Percentiles rank a stretch among this genome's conserved stretches.
Evolutionary conservation across 2,797 vertebrate species (phyloP).

Genomic region (Sebastes diaconus): DNA sequence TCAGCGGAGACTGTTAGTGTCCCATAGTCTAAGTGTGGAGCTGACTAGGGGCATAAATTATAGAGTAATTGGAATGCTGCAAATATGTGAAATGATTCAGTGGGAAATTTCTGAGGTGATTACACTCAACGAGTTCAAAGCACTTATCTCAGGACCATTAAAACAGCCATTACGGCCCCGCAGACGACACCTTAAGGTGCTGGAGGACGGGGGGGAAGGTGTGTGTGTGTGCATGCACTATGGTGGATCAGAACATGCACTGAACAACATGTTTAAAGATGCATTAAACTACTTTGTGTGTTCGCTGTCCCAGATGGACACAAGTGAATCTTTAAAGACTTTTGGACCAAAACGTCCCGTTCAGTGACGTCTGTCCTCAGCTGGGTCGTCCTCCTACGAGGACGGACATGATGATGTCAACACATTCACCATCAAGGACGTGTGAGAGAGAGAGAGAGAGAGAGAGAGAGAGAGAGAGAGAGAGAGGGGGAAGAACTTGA

Average conservation of each 20-base stretch:
- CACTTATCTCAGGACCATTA: constrained; percentile 59
- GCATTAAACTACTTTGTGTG: neutral
- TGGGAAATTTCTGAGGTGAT: constrained; percentile 51
- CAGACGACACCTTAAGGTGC: constrained; percentile 47
- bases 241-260: neutral
- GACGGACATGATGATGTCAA: neutral
- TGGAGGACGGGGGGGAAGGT: neutral
- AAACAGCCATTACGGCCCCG: constrained; percentile 42
- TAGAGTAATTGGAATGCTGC: constrained; percentile 45
- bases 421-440: neutral
- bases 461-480: neutral
- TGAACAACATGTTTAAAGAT: constrained; percentile 23
- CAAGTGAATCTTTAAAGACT: neutral
- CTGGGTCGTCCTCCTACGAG: neutral
- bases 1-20: constrained; percentile 12
- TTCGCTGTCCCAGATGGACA: neutral
- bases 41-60: constrained; percentile 46
- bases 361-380: neutral
- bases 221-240: neutral
- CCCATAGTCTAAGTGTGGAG: constrained; percentile 21
- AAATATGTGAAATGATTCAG: constrained; percentile 62
- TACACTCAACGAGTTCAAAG: constrained; percentile 56
- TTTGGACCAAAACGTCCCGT: neutral
- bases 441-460: neutral
- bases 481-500: neutral